Conservation (phyloP, 2,888 invertebrate genomes). For the Serrognathus titanus region DNA sequence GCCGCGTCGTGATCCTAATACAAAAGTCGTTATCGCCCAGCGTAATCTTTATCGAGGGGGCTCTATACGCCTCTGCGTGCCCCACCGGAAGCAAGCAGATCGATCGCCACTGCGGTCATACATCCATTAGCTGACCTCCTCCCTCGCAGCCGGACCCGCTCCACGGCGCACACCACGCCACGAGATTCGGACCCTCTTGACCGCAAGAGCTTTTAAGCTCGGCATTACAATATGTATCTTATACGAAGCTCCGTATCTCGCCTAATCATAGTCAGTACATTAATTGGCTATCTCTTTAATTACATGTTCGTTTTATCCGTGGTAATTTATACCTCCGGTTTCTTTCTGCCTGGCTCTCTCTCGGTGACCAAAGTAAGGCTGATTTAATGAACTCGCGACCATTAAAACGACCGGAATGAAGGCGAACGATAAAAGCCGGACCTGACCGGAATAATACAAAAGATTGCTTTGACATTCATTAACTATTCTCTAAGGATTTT, state of each 20-base stretch:
- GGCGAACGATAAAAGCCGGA: no score
- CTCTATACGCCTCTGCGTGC: not conserved
- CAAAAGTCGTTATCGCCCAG: not conserved
- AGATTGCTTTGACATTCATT: no score
- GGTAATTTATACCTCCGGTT: no score
- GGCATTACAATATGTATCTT: constrained; percentile 20
- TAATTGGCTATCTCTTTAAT: not conserved
- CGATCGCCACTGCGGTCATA: constrained; percentile 36
- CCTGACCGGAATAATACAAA: no score
- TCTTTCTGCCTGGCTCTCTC: no score
- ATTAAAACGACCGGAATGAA: no score
- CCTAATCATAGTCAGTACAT: not conserved
- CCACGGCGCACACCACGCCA: constrained; percentile 14
- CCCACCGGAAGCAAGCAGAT: constrained; percentile 22
- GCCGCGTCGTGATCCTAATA: not conserved
- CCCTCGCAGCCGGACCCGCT: constrained; percentile 15
- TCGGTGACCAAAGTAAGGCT: no score
- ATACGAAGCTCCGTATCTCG: constrained; percentile 2
- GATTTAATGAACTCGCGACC: no score
- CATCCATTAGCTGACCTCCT: constrained; percentile 38
- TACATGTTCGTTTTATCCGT: not conserved
- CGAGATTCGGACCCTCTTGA: constrained; percentile 22
- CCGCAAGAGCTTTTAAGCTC: constrained; percentile 23
- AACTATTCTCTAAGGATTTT: no score
- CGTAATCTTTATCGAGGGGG: not conserved